phyloP scores from a whole-genome alignment of 2,113 vertebrate species.

The Hippocampus abdominalis region DNA sequence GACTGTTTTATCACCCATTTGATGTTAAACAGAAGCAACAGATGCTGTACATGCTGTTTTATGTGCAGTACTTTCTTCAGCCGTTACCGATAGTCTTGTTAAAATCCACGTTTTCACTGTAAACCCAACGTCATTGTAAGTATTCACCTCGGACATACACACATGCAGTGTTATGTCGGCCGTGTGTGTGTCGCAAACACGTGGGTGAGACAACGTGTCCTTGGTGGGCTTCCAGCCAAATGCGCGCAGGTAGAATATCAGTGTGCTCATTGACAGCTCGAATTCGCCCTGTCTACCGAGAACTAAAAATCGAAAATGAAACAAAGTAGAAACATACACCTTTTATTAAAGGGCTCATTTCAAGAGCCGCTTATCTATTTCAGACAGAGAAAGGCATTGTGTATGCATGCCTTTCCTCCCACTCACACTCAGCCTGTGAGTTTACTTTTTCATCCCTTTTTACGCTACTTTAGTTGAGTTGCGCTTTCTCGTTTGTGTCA shows the following conservation, averaged over 20 bases:
- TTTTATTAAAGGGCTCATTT: constrained; percentile 15
- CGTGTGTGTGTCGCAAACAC: constrained; percentile 20
- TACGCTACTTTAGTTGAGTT: not conserved
- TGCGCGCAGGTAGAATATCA: constrained; percentile 12
- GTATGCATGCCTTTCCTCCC: constrained; percentile 7
- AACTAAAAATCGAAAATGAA: not conserved
- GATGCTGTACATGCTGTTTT: not conserved
- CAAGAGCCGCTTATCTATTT: constrained; percentile 10
- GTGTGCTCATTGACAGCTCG: constrained; percentile 23
- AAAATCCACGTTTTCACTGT: not conserved
- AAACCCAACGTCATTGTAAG: not conserved
- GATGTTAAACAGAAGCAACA: not conserved
- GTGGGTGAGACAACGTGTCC: constrained; percentile 33
- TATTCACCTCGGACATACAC: constrained; percentile 2
- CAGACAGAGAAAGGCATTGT: constrained; percentile 5
- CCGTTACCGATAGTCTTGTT: not conserved
- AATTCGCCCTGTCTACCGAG: not conserved
- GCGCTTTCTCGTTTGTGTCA: constrained; percentile 41
- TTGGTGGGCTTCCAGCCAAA: constrained; percentile 33
- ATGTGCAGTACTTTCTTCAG: not conserved
- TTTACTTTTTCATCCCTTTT: constrained; percentile 5
- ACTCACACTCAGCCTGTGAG: not conserved
- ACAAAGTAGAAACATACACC: not conserved
- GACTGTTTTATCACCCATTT: not conserved
- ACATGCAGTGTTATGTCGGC: constrained; percentile 11